Evolutionary conservation across 2,113 vertebrate genomes (phyloP), one percentile per base, ranked within the genome.

Genomic region (Hymenochirus boettgeri): DNA sequence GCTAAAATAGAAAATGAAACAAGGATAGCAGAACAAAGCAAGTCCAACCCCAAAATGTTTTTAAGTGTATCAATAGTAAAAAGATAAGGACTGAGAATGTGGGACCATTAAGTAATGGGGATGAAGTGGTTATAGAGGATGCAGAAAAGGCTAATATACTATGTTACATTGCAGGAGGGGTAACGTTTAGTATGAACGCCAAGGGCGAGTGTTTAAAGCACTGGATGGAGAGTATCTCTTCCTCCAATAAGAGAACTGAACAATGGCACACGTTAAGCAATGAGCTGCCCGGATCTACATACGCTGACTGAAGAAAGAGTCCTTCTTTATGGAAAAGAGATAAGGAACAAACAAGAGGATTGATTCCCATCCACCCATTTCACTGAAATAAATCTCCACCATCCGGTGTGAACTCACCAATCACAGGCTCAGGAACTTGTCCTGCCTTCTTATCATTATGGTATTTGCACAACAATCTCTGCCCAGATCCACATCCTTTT

Each of bases 191-290:
- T 65, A 73, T 81, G 4, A 83, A 82, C 1, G 77, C 89, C 12
- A 82, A 87, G 59, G 90, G 90, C 8, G 90, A 92, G 62, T 85
- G 86, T 26, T 81, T 84, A 50, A 88, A 82, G 24, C 92, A 94
- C 62, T 93, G 90, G 92, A 81, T 77, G 5, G 87, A 90, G 69
- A 91, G 89, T 58, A 82, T 94, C 70, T 89, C 85, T 71, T 88
- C 85, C 74, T 80, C 78, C 0, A 88, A 91, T 6, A 42, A 66
- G 15, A 71, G 78, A 70, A 78, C 90, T 72, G 91, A 92, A 72
- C 83, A 86, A 21, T 93, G 90, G 92, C 90, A 93, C 72, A 80
- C 92, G 53, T 75, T 94, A 75, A 91, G 88, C 81, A 94, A 90
- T 0, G 86, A 93, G 83, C 82, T 94, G 66, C 84, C 90, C 0